Percentiles rank a stretch among this genome's conserved stretches.
Conservation (phyloP, 2,888 invertebrate genomes). For the Papilio gigon region DNA sequence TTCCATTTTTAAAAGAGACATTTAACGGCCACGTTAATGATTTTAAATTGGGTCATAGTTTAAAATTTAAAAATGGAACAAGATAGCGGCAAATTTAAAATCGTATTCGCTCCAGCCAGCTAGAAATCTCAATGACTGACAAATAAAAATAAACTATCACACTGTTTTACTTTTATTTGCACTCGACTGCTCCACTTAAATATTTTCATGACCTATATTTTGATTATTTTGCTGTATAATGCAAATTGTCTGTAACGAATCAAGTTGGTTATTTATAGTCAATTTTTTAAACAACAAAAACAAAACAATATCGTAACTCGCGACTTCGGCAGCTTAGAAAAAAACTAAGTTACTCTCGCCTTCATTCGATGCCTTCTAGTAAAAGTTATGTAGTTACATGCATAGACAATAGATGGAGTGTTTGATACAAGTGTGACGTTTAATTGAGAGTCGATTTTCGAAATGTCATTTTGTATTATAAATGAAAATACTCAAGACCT, state of each 20-base stretch:
- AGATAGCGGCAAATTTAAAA: conserved; percentile 11
- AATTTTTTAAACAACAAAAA: neutral
- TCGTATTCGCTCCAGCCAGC: conserved; percentile 18
- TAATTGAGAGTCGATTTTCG: too few species aligned
- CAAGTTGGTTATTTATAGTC: neutral
- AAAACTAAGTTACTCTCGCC: too few species aligned
- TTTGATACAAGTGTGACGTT: too few species aligned
- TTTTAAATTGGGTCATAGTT: conserved; percentile 27
- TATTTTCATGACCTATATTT: conserved; percentile 31
- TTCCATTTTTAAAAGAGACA: neutral
- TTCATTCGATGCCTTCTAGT: too few species aligned
- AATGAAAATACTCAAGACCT: neutral
- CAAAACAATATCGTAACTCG: too few species aligned
- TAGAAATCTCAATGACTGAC: conserved; percentile 1
- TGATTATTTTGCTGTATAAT: neutral
- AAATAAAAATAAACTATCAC: conserved; percentile 21
- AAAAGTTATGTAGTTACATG: too few species aligned
- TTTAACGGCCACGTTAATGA: conserved; percentile 17
- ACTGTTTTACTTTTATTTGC: neutral
- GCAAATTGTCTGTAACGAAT: neutral
- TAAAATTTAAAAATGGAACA: conserved; percentile 20
- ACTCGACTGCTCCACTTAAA: conserved; percentile 13
- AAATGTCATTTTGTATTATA: too few species aligned
- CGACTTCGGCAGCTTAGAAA: too few species aligned
- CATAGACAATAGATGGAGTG: too few species aligned